These are phyloP conservation scores for Sinocyclocheilus anshuiensis DNA, from an alignment of 2,113 vertebrate genomes.

Conservation along the genomic window DNA sequence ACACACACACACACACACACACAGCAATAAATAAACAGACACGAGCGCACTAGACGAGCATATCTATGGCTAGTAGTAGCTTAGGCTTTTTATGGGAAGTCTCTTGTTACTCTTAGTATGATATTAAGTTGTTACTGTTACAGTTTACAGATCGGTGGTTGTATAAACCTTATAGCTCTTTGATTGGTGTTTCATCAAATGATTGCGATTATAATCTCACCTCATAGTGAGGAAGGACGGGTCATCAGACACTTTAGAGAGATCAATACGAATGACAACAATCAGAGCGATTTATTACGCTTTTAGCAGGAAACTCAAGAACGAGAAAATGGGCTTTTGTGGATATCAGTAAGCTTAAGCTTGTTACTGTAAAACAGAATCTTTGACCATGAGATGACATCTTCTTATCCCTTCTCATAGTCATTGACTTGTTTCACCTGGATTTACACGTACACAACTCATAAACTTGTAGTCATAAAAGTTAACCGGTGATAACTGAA, in stretches of 20 bases:
- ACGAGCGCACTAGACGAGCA: conserved; percentile 64
- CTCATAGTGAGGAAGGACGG: conserved; percentile 53
- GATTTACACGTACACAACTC: background rate
- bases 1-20: background rate
- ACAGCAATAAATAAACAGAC: conserved; percentile 66
- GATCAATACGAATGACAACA: conserved; percentile 69
- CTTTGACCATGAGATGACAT: background rate
- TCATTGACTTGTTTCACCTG: background rate
- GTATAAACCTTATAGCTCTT: conserved; percentile 6
- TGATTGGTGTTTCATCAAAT: background rate
- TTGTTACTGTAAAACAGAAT: background rate
- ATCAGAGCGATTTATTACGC: conserved; percentile 68
- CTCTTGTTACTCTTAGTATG: conserved; percentile 44
- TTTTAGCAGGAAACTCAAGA: conserved; percentile 63
- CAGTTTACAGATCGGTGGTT: background rate
- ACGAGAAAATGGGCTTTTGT: background rate
- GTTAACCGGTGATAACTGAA: background rate
- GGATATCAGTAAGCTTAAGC: background rate
- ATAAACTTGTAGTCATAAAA: conserved; percentile 8
- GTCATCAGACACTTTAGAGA: conserved; percentile 65
- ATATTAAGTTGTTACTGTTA: conserved; percentile 1
- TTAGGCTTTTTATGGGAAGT: conserved; percentile 32
- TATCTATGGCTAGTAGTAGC: conserved; percentile 45
- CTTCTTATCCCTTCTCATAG: background rate
- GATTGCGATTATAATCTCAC: background rate